Evolutionary conservation across 2,113 vertebrate genomes (phyloP).

Genomic region (Passer domesticus): DNA sequence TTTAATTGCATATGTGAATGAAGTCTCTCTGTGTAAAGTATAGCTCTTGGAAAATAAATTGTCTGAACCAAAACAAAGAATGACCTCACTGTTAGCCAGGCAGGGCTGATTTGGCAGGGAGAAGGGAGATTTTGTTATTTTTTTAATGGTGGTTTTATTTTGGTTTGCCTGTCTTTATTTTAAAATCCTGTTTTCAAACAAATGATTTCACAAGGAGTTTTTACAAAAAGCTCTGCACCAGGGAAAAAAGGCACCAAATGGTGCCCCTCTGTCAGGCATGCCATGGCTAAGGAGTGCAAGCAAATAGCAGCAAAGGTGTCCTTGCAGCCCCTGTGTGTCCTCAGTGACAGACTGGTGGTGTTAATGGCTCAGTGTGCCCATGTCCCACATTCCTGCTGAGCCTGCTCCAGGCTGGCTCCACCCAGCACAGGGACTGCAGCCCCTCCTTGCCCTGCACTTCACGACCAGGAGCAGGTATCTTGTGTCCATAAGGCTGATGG

Average conservation of each 20-base stretch:
- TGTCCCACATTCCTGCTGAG: not conserved
- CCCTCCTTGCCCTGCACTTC: not conserved
- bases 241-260: not conserved
- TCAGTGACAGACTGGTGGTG: not conserved
- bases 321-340: not conserved
- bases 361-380: accelerated
- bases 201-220: not conserved
- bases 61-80: not conserved
- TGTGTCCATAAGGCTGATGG: not conserved
- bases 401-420: not conserved
- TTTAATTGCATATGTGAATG: slow-evolving; percentile 57
- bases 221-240: not conserved
- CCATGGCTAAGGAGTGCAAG: not conserved
- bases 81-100: not conserved
- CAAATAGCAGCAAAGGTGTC: not conserved
- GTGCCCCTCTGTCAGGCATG: not conserved
- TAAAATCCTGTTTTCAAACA: not conserved
- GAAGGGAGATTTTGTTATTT: not conserved
- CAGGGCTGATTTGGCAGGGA: not conserved
- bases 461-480: not conserved
- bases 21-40: not conserved
- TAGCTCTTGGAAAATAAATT: not conserved
- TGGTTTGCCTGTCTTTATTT: not conserved
- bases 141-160: not conserved
- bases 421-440: not conserved